Base-by-base conservation (phyloP, 2,888 invertebrate species). In the Conchocele bisecta region DNA sequence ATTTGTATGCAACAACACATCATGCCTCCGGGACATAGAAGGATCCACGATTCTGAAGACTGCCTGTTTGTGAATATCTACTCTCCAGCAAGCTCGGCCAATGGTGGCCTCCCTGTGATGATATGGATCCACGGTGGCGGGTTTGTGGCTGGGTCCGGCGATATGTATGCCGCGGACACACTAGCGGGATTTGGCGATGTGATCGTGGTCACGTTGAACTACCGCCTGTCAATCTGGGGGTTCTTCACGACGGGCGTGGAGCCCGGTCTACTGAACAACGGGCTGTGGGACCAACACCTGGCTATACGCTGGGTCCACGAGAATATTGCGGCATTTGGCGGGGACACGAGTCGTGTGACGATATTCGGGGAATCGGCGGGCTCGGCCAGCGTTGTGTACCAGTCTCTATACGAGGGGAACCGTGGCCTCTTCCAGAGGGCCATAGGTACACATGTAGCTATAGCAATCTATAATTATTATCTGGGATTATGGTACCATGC, bases 251-350 rank as follows among this genome's bases (percentile, higher is more conserved):
- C 51, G 17, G 51, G 33, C 20, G 51, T 33, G 20, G 51, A 31
- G 3, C 29, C 20, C 22, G 51, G 33, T 6, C 29, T 35, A 4
- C 33, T 31, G 11, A 51, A 51, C 26, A 33, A 51, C 22, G 51
- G 51, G 2, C 33, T 51, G 11, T 31, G 20, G 3, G 51, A 51
- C 22, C 51, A 51, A 20, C 51, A 51, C 5, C 15, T 51, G 2
- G 51, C 51, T n/a, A 51, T 51, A 15, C 31, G 35, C 9, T 51
- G 51, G 51, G 51, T 51, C 35, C 51, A 51, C 35, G 51, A 33
- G 4, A 29, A 51, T n/a, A 51, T 51, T 22, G 22, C 11, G 33
- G 3, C 4, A 5, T 51, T 51, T 33, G 51, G 51, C 17, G 51
- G 51, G 1, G 51, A 51, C 20, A 17, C 51, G 3, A 15, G 51